These are phyloP conservation scores for Sarcophaga peregrina DNA, from an alignment of 1,140 invertebrate species.

Conservation along the genomic window DNA sequence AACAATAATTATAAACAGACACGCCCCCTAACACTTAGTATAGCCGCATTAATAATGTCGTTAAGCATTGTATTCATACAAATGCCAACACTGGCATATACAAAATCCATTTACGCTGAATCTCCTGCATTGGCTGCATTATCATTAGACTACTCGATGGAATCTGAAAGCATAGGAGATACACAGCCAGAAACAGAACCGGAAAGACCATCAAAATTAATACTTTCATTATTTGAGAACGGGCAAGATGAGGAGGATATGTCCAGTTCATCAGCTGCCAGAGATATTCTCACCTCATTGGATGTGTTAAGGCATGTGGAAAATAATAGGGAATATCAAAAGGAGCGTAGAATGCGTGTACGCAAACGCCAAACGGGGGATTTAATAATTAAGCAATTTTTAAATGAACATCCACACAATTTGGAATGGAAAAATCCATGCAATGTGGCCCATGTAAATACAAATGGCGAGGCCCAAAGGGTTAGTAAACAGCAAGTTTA, in stretches of 20 bases:
- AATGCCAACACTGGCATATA: neutral
- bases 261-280: neutral
- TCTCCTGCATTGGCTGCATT: neutral
- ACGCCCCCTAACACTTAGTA: constrained; percentile 16
- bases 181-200: neutral
- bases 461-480: neutral
- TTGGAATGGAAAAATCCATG: constrained; percentile 60
- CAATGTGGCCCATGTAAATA: constrained; percentile 48
- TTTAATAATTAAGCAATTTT: constrained; percentile 9
- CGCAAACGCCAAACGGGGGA: constrained; percentile 14
- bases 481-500: constrained; percentile 44
- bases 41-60: neutral
- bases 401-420: neutral
- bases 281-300: neutral
- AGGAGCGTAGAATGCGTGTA: neutral
- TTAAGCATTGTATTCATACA: neutral
- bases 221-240: neutral
- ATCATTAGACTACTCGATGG: neutral
- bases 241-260: neutral
- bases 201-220: neutral
- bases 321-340: neutral
- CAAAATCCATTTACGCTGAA: neutral
- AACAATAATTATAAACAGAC: too few relatives aligned
- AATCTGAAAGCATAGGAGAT: neutral
- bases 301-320: neutral